A percentile compares a stretch with the other conserved stretches of the same genome.
Conservation (phyloP, 1,140 invertebrate species). For the Rhynchophorus ferrugineus region DNA sequence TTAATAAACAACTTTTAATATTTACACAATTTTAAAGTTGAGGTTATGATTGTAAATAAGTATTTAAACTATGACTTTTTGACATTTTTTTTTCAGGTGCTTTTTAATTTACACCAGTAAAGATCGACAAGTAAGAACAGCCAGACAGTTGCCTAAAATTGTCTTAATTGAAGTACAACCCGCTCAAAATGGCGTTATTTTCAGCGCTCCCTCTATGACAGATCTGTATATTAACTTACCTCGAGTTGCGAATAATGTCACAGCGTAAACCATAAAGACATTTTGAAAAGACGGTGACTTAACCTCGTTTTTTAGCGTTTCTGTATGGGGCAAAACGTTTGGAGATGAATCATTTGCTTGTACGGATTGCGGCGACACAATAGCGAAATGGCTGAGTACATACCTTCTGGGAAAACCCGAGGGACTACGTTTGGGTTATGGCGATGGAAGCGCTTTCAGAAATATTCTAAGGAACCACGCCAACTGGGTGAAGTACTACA, state of each 20-base stretch:
- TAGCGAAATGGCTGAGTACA: constrained; percentile 52
- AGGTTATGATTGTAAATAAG: too few relatives aligned
- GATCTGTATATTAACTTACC: constrained; percentile 14
- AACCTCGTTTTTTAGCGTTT: constrained; percentile 6
- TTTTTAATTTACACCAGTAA: constrained; percentile 30
- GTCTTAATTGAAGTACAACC: constrained; percentile 11
- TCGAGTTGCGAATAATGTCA: constrained; percentile 6
- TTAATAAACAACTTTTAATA: too few relatives aligned
- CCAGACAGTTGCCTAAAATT: constrained; percentile 26
- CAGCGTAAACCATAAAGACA: constrained; percentile 5
- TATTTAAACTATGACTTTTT: too few relatives aligned
- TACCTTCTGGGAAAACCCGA: constrained; percentile 46
- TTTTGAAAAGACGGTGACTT: background rate
- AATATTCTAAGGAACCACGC: constrained; percentile 12
- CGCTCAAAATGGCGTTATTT: constrained; percentile 10
- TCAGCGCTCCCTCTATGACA: constrained; percentile 9
- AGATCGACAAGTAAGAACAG: constrained; percentile 32
- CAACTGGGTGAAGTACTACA: constrained; percentile 18
- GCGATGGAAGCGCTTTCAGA: constrained; percentile 37
- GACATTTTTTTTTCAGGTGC: constrained; percentile 25
- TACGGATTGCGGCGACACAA: constrained; percentile 53
- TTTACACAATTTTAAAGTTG: too few relatives aligned
- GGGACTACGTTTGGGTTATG: constrained; percentile 50
- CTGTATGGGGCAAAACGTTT: constrained; percentile 6
- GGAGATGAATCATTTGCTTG: constrained; percentile 14